phyloP scores from a whole-genome alignment of 2,797 vertebrate genomes.

The Siniperca obscura region DNA sequence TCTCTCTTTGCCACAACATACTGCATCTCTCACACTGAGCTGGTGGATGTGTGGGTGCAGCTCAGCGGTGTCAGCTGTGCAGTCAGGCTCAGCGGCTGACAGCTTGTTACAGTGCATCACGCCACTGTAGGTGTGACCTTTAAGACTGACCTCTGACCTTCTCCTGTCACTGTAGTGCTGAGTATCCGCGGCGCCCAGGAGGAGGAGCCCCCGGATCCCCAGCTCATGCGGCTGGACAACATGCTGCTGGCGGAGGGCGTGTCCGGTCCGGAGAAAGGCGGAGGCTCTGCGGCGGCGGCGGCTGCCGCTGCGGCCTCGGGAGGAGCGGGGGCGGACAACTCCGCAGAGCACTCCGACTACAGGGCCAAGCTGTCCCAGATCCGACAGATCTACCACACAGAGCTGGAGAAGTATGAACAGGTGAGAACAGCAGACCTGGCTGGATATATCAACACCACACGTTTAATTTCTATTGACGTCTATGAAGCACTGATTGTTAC shows the following conservation, averaged over 20 bases:
- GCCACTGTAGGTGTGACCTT: conserved; percentile 62
- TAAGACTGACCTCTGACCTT: conserved; percentile 66
- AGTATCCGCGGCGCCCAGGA: conserved; percentile 98
- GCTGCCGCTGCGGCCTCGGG: conserved; percentile 92
- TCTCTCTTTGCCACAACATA: neutral
- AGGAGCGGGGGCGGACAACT: conserved; percentile 91
- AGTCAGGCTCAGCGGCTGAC: conserved; percentile 52
- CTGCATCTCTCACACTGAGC: conserved; percentile 27
- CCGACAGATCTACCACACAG: conserved; percentile 98
- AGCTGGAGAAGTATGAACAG: conserved; percentile 99
- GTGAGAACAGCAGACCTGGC: conserved; percentile 75
- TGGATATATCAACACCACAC: neutral
- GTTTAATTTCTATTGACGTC: neutral
- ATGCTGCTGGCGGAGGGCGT: conserved; percentile 97
- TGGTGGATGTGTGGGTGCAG: conserved; percentile 31
- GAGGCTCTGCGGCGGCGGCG: conserved; percentile 91
- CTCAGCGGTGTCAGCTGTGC: conserved; percentile 32
- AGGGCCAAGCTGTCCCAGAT: conserved; percentile 98
- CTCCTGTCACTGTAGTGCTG: conserved; percentile 87
- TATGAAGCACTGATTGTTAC: neutral
- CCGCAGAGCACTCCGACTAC: conserved; percentile 96
- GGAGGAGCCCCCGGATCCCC: conserved; percentile 96
- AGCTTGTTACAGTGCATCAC: conserved; percentile 65
- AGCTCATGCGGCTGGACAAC: conserved; percentile 99
- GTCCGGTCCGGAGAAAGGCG: conserved; percentile 95